phyloP scores from a whole-genome alignment of 2,113 vertebrate species.

The Sisor rabdophorus region DNA sequence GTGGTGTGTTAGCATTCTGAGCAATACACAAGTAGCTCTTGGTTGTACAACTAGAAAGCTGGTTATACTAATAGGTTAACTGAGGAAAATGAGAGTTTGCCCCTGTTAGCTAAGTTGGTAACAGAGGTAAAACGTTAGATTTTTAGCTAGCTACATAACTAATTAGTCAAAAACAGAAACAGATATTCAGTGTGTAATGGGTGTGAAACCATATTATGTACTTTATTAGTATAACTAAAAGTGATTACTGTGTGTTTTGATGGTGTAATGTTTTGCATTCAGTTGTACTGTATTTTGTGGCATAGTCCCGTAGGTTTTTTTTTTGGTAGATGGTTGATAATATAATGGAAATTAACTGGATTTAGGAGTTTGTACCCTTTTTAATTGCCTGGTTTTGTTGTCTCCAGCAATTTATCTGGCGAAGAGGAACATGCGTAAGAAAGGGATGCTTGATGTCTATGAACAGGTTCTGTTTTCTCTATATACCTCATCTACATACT shows the following conservation, averaged over 20 bases:
- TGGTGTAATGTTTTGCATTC: background rate
- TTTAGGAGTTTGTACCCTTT: background rate
- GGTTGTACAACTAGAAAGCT: too few species aligned
- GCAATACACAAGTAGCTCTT: too few species aligned
- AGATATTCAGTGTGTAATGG: background rate
- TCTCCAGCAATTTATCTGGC: constrained; percentile 87
- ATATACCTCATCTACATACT: background rate
- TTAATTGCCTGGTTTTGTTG: background rate
- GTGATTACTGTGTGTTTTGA: background rate
- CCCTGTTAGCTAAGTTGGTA: too few species aligned
- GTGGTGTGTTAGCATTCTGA: too few species aligned
- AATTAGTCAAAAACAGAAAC: background rate
- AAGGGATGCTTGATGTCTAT: constrained; percentile 84
- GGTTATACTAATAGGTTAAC: too few species aligned
- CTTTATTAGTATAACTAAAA: background rate
- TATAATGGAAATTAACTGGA: background rate
- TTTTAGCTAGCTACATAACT: too few species aligned
- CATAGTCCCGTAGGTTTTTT: background rate
- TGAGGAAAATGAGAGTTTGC: too few species aligned
- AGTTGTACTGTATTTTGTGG: background rate
- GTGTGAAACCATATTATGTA: background rate
- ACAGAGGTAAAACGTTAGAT: too few species aligned
- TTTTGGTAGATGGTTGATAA: background rate
- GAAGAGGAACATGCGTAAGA: constrained; percentile 94
- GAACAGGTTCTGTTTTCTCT: constrained; percentile 79